A percentile compares a stretch with the other conserved stretches of the same genome.
phyloP scores from a whole-genome alignment of 1,140 invertebrate genomes.

The Agrilus planipennis region DNA sequence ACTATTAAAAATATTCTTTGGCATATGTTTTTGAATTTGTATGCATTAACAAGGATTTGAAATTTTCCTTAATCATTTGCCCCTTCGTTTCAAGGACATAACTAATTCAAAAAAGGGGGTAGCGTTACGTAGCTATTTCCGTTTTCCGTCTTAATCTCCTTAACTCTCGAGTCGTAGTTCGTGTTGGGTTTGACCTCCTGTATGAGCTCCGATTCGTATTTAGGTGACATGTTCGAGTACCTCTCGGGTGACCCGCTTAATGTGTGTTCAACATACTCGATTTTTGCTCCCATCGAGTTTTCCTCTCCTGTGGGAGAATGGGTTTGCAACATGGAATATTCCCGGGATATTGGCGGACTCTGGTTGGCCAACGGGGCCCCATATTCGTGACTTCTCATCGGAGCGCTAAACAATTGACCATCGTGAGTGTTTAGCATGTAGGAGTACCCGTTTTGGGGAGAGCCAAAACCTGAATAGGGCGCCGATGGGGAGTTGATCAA shows the following conservation, averaged over 20 bases:
- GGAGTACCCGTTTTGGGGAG: slow-evolving; percentile 42
- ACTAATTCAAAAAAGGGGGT: slow-evolving; percentile 62
- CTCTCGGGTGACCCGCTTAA: slow-evolving; percentile 34
- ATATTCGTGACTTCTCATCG: slow-evolving; percentile 47
- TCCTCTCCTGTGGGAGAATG: slow-evolving; percentile 46
- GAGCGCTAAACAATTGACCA: slow-evolving; percentile 45
- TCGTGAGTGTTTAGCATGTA: slow-evolving; percentile 57
- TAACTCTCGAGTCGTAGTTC: slow-evolving; percentile 41
- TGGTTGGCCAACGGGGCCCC: slow-evolving; percentile 41
- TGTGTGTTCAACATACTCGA: slow-evolving; percentile 36
- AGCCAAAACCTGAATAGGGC: slow-evolving; percentile 48
- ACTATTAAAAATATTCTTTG: too few species aligned
- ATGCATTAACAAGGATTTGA: too few species aligned
- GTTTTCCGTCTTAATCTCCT: slow-evolving; percentile 51
- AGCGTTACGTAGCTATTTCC: slow-evolving; percentile 50
- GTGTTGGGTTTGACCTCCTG: slow-evolving; percentile 40
- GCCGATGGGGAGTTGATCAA: slow-evolving; percentile 55
- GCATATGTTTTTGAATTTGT: too few species aligned
- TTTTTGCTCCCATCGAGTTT: slow-evolving; percentile 38
- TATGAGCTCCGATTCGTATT: slow-evolving; percentile 47
- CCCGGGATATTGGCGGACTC: slow-evolving; percentile 45
- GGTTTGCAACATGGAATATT: slow-evolving; percentile 53
- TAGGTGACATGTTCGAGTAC: slow-evolving; percentile 37
- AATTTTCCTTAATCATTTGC: too few species aligned
- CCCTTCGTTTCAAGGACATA: slow-evolving; percentile 1